These are phyloP conservation scores for Andinoacara biseriatus DNA, from an alignment of 2,113 vertebrate species.

Conservation along the genomic window DNA sequence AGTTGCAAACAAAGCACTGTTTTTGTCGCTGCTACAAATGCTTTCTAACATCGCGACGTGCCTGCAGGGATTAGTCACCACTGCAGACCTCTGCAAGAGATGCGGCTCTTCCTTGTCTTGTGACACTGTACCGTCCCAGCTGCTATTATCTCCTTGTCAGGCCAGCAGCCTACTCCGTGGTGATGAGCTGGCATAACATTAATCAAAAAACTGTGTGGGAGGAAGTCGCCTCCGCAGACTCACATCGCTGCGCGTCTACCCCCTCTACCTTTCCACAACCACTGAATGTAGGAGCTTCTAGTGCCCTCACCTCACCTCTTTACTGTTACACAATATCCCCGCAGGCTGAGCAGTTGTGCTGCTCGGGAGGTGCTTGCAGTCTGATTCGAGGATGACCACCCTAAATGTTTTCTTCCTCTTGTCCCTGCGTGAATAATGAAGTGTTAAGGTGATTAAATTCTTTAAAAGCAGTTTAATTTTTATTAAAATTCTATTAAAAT, in stretches of 20 bases:
- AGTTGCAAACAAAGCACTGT: conserved; percentile 4
- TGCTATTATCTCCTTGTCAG: conserved; percentile 65
- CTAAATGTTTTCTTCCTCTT: background rate
- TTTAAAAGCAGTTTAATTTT: background rate
- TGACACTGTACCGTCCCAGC: conserved; percentile 34
- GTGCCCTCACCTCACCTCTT: conserved; percentile 23
- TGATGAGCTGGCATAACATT: conserved; percentile 65
- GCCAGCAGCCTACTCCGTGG: conserved; percentile 46
- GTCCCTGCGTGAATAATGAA: background rate
- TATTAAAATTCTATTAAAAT: background rate
- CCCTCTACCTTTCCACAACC: conserved; percentile 41
- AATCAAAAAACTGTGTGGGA: conserved; percentile 64
- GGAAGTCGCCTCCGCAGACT: conserved; percentile 59
- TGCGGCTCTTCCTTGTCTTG: conserved; percentile 23
- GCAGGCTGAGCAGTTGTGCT: background rate
- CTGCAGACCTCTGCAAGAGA: conserved; percentile 16
- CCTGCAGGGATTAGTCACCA: conserved; percentile 39
- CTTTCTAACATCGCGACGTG: conserved; percentile 22
- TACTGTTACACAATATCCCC: conserved; percentile 49
- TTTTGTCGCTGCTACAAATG: background rate
- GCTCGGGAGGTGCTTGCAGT: conserved; percentile 6
- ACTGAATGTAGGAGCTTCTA: conserved; percentile 44
- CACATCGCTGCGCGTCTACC: background rate
- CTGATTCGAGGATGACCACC: conserved; percentile 12
- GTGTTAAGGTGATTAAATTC: background rate